phyloP scores from a whole-genome alignment of 2,888 invertebrate species.

The Sympetrum striolatum region DNA sequence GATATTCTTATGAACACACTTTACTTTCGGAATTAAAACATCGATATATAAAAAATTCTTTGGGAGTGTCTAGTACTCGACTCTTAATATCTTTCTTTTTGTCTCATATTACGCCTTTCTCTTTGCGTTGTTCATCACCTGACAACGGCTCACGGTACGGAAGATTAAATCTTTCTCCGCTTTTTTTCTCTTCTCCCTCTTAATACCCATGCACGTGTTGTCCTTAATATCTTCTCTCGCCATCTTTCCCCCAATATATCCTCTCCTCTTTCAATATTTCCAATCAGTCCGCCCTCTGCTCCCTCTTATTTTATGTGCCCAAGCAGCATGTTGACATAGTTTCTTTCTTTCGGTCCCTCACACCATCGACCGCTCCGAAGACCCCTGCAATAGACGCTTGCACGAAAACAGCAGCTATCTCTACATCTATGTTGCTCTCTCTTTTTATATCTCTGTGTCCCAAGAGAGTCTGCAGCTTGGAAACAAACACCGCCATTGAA shows the following conservation, averaged over 20 bases:
- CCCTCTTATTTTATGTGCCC: neutral
- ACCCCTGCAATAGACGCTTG: neutral
- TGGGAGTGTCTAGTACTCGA: no score
- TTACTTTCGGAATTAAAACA: no score
- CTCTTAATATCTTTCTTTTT: no score
- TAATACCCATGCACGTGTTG: neutral
- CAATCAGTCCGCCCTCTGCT: no score
- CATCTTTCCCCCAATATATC: neutral
- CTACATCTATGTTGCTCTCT: neutral
- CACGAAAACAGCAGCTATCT: neutral
- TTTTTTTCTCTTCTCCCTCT: neutral
- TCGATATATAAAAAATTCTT: no score
- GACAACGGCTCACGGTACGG: neutral
- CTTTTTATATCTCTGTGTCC: neutral
- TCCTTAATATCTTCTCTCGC: neutral
- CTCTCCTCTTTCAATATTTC: neutral
- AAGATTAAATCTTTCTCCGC: neutral
- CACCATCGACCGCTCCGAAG: neutral
- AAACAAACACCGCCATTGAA: neutral
- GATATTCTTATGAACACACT: no score
- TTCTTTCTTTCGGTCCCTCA: neutral
- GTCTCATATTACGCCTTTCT: neutral
- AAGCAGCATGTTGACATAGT: neutral
- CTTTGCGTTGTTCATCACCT: neutral
- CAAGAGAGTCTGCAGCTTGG: neutral